Base-by-base conservation (phyloP, 1,140 invertebrate genomes). In the Eupristina koningsbergeri region DNA sequence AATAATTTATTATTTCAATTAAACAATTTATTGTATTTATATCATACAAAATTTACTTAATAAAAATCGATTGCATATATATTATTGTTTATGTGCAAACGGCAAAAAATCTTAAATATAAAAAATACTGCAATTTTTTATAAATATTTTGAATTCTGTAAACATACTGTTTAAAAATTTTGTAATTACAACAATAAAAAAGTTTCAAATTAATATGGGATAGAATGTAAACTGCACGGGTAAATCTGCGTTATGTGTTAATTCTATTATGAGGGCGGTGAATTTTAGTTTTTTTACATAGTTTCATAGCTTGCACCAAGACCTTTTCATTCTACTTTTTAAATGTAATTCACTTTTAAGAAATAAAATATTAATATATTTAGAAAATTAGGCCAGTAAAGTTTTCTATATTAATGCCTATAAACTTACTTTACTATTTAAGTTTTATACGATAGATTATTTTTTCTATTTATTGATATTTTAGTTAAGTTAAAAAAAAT, bases 161-260 rank as follows among this genome's bases (percentile, higher is more conserved):
- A n/a, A n/a, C n/a, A n/a, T n/a, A n/a, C n/a, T n/a, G n/a, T n/a
- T n/a, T n/a, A n/a, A 17, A 34, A 8, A 39, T 74, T 19, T 79
- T 79, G 79, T 84, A 11, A 39, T 0, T 74, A 64, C 29, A 61
- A 79, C 53, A 64, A 63, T 19, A 53, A 84, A 76, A 34, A 84
- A 69, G 77, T 71, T 80, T 53, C 74, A 75, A 80, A 80, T 84
- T 84, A 80, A 84, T 84, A 84, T n/a, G n/a, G n/a, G 41, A 76
- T 67, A 71, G 61, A 67, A 84, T 80, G 77, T 84, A 76, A 80
- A 80, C 83, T 80, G 71, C 58, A 39, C 47, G 19, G 50, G 71
- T 84, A 84, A 84, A 84, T 84, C 83, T 84, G 71, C 69, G 31
- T 84, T 80, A 84, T 80, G 78, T 80, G 41, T 80, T 84, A 80